phyloP scores from a whole-genome alignment of 1,140 invertebrate genomes.

The Sarcophaga bullata region DNA sequence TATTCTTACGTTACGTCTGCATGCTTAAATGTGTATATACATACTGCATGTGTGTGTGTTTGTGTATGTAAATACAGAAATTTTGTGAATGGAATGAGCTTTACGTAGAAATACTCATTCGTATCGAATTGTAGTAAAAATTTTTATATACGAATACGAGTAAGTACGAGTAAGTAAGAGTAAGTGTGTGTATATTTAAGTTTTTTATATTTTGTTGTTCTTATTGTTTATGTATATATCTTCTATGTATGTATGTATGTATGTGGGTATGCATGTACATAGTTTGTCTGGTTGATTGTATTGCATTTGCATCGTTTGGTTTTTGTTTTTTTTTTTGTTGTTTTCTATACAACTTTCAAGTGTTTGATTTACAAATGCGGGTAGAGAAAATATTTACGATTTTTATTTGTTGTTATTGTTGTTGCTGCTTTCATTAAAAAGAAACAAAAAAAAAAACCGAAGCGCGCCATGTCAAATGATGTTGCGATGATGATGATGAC shows the following conservation, averaged over 20 bases:
- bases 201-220: too few species aligned
- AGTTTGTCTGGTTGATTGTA: background rate
- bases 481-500: background rate
- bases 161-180: too few species aligned
- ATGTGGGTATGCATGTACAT: background rate
- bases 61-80: background rate
- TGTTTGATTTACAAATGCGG: constrained; percentile 3
- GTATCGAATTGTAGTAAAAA: background rate
- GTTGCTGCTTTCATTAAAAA: background rate
- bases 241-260: too few species aligned
- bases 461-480: constrained; percentile 13
- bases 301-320: background rate
- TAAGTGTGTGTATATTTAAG: background rate
- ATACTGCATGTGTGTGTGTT: background rate
- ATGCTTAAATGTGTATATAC: background rate
- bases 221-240: background rate
- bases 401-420: background rate
- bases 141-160: background rate
- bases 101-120: background rate
- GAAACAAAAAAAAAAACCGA: background rate
- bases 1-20: constrained; percentile 8
- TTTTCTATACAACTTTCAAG: background rate
- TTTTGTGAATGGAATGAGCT: constrained; percentile 39
- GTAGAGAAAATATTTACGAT: background rate
- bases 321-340: background rate